Evolutionary conservation across 2,888 invertebrate species (phyloP), one percentile per base, ranked within the genome.

Genomic region (Bruchidius siliquastri): DNA sequence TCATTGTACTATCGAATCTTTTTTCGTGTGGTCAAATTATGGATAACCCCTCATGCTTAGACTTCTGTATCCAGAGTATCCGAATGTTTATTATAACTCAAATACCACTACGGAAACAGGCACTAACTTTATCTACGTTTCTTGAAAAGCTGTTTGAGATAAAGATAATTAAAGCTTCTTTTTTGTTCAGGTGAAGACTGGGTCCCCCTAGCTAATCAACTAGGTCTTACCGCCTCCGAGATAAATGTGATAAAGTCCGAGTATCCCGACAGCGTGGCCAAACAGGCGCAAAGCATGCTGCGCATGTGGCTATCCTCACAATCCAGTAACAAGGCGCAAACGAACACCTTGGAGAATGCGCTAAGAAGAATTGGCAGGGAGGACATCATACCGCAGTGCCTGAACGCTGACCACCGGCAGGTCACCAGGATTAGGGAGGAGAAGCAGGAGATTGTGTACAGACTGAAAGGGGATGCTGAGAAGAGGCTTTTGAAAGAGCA

Each of bases 381-480:
- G 82, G 97, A 98, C 85, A 96, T 98, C 72, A 94, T 97, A 81
- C 92, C 93, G 78, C 93, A 94, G 81, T 96, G 95, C 86, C 92
- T 94, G 79, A 92, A 90, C 77, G 86, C 89, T 66, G 90, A 88
- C 20, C 89, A 89, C 77, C 88, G 84, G 84, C 79, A 78, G 66
- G 80, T 83, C 71, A 80, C 79, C 78, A 82, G 81, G 76, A 81
- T 81, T 76, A 83, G 78, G 77, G 79, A 78, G 74, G 87, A 88
- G 79, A 85, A 87, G 76, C 89, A 89, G 75, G 88, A 88, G 77
- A 49, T 49, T 18, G 89, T 88, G 83, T 89, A 89, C 80, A 87
- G 88, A 79, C 86, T 89, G 82, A 88, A 87, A 79, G 88, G 76
- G 71, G 71, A 71, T n/a, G 21, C 13, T 4, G 22, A 69, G 21